Evolutionary conservation across 1,140 invertebrate genomes (phyloP), one percentile per base, ranked within the genome.

Genomic region (Gryon sp.): DNA sequence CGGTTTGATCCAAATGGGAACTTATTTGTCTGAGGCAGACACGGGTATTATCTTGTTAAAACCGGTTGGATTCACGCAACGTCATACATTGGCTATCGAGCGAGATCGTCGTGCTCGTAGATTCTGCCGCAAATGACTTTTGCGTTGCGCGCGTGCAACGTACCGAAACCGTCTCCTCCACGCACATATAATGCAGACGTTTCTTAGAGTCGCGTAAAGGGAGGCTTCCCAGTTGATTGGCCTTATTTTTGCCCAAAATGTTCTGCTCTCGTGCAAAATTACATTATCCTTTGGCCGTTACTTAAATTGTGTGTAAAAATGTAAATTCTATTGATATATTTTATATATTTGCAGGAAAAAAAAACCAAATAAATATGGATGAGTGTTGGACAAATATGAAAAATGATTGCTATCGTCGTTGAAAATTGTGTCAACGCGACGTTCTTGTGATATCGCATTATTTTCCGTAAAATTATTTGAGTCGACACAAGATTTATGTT

Each of bases 11-110:
- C n/a, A 32, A 38, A 34, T 45, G 59, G 59, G 48, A 36, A 52
- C 48, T 55, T 14, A 34, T 53, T 45, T 20, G 18, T n/a, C 30
- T 32, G 41, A 11, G 24, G 6, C 3, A 5, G 20, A 48, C 40
- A 15, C 45, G 18, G 38, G 62, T 30, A 40, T 63, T 24, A 46
- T 48, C 34, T n/a, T 4, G 9, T n/a, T n/a, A 2, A 34, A 74
- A 74, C 59, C 59, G 70, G 59, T 73, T 65, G 4, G 53, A 72
- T 63, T 72, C 50, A 48, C 53, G 60, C 43, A 52, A 55, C 36
- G 60, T 59, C 52, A 12, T n/a, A n/a, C n/a, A n/a, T n/a, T n/a
- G n/a, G n/a, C n/a, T n/a, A n/a, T n/a, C n/a, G n/a, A n/a, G n/a
- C n/a, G n/a, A n/a, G n/a, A n/a, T n/a, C n/a, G n/a, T n/a, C n/a